Evolutionary conservation across 2,797 vertebrate genomes (phyloP), one percentile per base, ranked within the genome.

Genomic region (Neopelma chrysocephalum): DNA sequence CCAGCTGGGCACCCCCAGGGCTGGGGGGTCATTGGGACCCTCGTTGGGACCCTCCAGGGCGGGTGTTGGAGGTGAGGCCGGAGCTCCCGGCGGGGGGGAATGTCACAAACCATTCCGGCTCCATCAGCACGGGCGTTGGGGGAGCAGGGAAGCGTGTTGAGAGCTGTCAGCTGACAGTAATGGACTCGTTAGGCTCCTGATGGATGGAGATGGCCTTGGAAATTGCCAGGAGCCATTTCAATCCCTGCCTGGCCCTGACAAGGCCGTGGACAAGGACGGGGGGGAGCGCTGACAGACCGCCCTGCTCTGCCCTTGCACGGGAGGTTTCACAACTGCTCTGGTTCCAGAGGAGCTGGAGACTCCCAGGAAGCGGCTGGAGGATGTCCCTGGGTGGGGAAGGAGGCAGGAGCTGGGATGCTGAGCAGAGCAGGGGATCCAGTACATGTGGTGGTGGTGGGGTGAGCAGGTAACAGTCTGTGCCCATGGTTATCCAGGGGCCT

Each of bases 161-260:
- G 82, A 93, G 88, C 93, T 93, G 90, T 76, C 81, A 79, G 77
- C 88, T 73, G 85, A 60, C 85, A 69, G 69, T 87, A 77, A 91
- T 73, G 93, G 60, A 93, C 91, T 94, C 42, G 95, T 91, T 94
- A 81, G 70, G 78, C 73, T 78, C 60, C 82, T 84, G 94, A 92
- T 88, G 32, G 92, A 95, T 89, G 82, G 85, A 32, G 5, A 56
- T 26, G 75, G 88, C 93, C 82, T 57, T 40, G 88, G 91, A 84
- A 87, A 91, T 73, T 48, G 93, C 95, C 93, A 93, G 95, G 68
- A 91, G 95, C 91, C 29, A 8, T 89, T 96, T 78, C 88, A 81
- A 3, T 87, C 85, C 43, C 56, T 32, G 84, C 11, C 84, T 48
- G 73, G 69, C 85, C 89, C 65, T 36, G 88, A 73, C 79, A 57